Base-by-base conservation (phyloP, 2,797 vertebrate genomes). In the Notoglanidium macrostoma region DNA sequence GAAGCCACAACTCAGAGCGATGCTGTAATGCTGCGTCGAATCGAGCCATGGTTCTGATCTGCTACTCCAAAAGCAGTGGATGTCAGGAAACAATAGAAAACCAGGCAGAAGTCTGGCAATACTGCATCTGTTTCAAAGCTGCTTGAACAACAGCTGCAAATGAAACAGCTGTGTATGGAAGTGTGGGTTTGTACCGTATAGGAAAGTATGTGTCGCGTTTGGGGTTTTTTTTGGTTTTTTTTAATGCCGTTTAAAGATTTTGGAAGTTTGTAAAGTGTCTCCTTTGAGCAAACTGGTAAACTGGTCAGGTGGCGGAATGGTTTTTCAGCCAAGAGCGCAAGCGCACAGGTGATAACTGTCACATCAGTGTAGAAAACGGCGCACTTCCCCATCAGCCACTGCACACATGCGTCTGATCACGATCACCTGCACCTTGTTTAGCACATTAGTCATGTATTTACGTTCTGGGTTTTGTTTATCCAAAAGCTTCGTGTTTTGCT, bases 21-120 rank as follows among this genome's bases (percentile, higher is more conserved):
- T 79, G 12, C 23, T 40, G 67, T 84, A 89, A 89, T 70, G 29
- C 65, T 35, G 76, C 59, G 67, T 84, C 49, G 55, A 85, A 77
- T 55, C 23, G 40, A 63, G 26, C 44, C 49, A 67, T 61, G 26
- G 61, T n/a, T 81, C 57, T 73, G 61, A 73, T 65, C 32, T 44
- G 4, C 77, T 40, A 40, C 40, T 79, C 54, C 77, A 40, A 23
- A 79, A 5, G 55, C 32, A 3, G 32, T 40, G 55, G 3, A 81
- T 15, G 15, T 81, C 78, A n/a, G 23, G 35, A 61, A 61, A 46
- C 35, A 63, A 26, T 59, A 35, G 74, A 77, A 12, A 26, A 19
- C 15, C 2, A 77, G 15, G 49, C n/a, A 54, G 26, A 54, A 1
- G 73, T 74, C 12, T 49, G 51, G 17, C 54, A 78, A 32, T 59